These are phyloP conservation scores for Botia almorhae DNA, from an alignment of 2,797 vertebrate species.

Conservation along the genomic window DNA sequence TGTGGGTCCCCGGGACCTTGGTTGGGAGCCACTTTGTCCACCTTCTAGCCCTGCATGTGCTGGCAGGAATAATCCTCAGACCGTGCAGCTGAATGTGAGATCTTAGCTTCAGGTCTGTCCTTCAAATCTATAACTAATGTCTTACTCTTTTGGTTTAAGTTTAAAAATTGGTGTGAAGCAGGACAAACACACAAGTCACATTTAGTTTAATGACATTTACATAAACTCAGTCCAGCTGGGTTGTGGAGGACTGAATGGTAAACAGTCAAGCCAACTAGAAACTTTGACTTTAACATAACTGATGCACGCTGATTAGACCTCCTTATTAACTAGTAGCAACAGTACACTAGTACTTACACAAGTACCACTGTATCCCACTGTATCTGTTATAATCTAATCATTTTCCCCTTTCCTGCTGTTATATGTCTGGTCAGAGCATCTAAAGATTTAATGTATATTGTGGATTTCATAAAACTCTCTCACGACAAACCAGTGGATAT, in stretches of 20 bases:
- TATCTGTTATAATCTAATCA: conserved; percentile 1
- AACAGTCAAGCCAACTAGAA: too few species aligned
- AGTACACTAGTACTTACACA: conserved; percentile 30
- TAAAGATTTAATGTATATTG: conserved; percentile 1
- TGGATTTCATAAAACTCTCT: conserved; percentile 17
- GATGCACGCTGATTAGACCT: conserved; percentile 11
- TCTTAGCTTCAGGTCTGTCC: conserved; percentile 69
- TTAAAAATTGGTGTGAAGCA: conserved; percentile 65
- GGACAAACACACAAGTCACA: conserved; percentile 62
- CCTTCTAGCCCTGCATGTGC: conserved; percentile 23
- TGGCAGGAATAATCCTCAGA: conserved; percentile 85
- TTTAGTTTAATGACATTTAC: too few species aligned
- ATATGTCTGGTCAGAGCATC: conserved; percentile 27
- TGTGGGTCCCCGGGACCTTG: too few species aligned
- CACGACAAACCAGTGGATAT: conserved; percentile 23
- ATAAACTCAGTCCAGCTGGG: too few species aligned
- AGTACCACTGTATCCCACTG: conserved; percentile 23
- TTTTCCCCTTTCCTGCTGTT: conserved; percentile 14
- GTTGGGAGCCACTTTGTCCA: conserved; percentile 67
- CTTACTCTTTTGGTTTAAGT: conserved; percentile 13
- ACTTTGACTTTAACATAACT: background rate
- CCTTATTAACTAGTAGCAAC: too few species aligned
- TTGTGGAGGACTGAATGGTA: too few species aligned
- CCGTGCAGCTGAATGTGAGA: conserved; percentile 79
- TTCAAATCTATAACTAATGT: too few species aligned